Base-by-base conservation (phyloP, 2,797 vertebrate species). In the Dromococcyx pavoninus region DNA sequence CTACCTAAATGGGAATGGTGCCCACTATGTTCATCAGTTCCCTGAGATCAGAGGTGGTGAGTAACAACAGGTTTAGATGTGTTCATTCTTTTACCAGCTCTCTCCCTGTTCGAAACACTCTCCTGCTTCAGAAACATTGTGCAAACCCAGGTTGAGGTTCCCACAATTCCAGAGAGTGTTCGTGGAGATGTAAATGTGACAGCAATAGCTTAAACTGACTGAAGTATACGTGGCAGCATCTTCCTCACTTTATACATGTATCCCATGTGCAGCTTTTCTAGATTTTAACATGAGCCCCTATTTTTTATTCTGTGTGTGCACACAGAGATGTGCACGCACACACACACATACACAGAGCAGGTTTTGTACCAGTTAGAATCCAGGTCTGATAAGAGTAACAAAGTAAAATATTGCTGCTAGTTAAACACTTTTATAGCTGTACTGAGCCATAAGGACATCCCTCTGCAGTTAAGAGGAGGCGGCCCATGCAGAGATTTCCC, bases 311-410 rank as follows among this genome's bases (percentile, higher is more conserved):
- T 84, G 73, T 43, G 11, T 28, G 32, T 54, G 50, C 4, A 27
- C 48, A 39, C 23, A 37, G 19, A 70, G 41, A 82, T 53, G 37
- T 10, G 10, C 23, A 7, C 6, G 5, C 15, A 24, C 18, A 24
- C 1, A 10, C 27, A 27, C 23, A 69, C 1, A 12, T 23, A 24
- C 23, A 69, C 0, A 46, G 9, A 44, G 11, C 28, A 37, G 2
- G 7, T 86, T 85, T 60, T 67, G 75, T 44, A 50, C 23, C 35
- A 13, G 6, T 56, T 56, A 70, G 23, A 73, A 50, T 32, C 16
- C 6, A 78, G 41, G 44, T 23, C 22, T 0, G 0, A 19, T 53
- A 73, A 43, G 27, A 93, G 64, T 17, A 80, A 66, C 27, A 73
- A 44, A 57, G 23, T 25, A 80, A 88, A 58, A 89, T 24, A n/a